Percentiles rank a stretch among this genome's conserved stretches.
Conservation (phyloP, 2,888 invertebrate species). For the Parnassius mnemosyne region DNA sequence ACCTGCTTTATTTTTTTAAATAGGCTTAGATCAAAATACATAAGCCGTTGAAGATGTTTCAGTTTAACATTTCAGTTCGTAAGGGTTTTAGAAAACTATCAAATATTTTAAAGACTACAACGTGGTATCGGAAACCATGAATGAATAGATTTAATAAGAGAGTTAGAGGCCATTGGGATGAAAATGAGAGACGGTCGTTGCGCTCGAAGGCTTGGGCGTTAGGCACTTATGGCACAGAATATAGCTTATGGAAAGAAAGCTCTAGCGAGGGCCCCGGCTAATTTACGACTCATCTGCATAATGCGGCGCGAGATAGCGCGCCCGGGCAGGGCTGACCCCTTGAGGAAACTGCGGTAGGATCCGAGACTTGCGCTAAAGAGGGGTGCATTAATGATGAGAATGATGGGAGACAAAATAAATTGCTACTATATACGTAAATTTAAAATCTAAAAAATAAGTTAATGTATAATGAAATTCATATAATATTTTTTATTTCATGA, state of each 20-base stretch:
- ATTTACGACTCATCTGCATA: constrained; percentile 26
- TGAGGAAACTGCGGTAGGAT: not conserved
- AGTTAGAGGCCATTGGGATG: constrained; percentile 13
- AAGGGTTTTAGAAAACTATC: constrained; percentile 1
- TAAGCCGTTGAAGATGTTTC: not conserved
- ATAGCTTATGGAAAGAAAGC: constrained; percentile 11
- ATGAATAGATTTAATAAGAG: constrained; percentile 8
- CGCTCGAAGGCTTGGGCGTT: not conserved
- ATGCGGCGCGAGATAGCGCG: constrained; percentile 15
- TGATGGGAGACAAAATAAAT: too few species aligned
- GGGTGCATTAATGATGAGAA: too few species aligned
- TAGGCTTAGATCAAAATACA: not conserved
- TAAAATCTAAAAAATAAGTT: too few species aligned
- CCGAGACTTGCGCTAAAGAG: too few species aligned
- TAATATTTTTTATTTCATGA: too few species aligned
- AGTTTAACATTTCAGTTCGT: constrained; percentile 4
- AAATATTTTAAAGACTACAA: constrained; percentile 13
- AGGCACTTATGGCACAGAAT: constrained; percentile 8
- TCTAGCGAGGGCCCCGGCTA: constrained; percentile 15
- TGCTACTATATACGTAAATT: too few species aligned
- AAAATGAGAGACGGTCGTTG: constrained; percentile 12
- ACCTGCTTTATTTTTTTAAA: too few species aligned
- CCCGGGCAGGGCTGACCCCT: constrained; percentile 14
- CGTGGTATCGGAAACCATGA: not conserved
- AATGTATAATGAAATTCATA: too few species aligned